Base-by-base conservation (phyloP, 2,888 invertebrate species). In the Sympetrum striolatum region DNA sequence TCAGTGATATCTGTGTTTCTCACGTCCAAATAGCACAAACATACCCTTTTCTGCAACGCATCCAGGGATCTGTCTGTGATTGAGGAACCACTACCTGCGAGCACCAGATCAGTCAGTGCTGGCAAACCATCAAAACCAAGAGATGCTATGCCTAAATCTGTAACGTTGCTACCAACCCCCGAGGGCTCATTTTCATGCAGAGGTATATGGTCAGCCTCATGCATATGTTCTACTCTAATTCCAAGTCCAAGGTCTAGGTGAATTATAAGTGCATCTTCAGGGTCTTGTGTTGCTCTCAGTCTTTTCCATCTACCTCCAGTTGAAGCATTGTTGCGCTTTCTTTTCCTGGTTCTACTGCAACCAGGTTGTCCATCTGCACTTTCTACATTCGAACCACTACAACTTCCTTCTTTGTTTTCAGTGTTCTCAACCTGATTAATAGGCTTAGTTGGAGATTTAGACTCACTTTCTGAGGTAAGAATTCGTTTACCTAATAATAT, bases 41-140 rank as follows among this genome's bases (percentile, higher is more conserved):
- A 60, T 39, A 60, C 60, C 2, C 86, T 58, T 60, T 60, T 86
- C 60, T 86, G 35, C 60, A 86, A 86, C n/a, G 60, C 86, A 2
- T 1, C 6, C 15, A 86, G 86, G 60, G 86, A 60, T 22, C 18
- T 25, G 48, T 86, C 86, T 0, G 86, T 86, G 22, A 86, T 60
- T 18, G 37, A 35, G 37, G 60, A 37, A 14, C 86, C 86, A 64
- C 86, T 86, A 6, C 86, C 86, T 37, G 86, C 86, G 3, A 86
- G 37, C 14, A 86, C 86, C n/a, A 86, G 60, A 64, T 86, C 60
- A 37, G 58, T 60, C 22, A 86, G 14, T 22, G 58, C 60, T 10
- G 86, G 86, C 64, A 86, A 37, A n/a, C 86, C 86, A 37, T 86
- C 86, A n/a, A 86, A 22, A 3, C 86, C 86, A n/a, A 86, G 86